phyloP scores from a whole-genome alignment of 2,888 invertebrate species.

The Eupithecia centaureata region DNA sequence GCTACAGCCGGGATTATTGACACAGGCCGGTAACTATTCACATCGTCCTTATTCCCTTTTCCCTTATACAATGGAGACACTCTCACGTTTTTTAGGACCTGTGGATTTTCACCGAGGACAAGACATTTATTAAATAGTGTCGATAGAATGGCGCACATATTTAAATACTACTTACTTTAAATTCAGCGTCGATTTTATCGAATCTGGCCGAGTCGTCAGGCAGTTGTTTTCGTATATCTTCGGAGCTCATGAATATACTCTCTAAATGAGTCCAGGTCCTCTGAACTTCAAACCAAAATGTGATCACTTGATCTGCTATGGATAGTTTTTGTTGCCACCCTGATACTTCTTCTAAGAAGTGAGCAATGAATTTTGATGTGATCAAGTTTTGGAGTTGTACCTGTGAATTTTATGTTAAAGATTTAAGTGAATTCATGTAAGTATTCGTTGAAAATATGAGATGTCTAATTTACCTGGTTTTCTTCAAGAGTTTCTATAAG shows the following conservation, averaged over 20 bases:
- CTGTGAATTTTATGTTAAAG: slow-evolving; percentile 65
- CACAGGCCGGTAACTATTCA: no score
- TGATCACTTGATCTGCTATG: slow-evolving; percentile 96
- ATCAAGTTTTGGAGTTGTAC: slow-evolving; percentile 98
- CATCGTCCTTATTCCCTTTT: no score
- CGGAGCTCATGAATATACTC: slow-evolving; percentile 98
- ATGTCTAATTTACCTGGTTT: slow-evolving; percentile 88
- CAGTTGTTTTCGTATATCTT: slow-evolving; percentile 96
- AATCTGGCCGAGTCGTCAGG: slow-evolving; percentile 97
- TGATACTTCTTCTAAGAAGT: slow-evolving; percentile 97
- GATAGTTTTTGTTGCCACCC: slow-evolving; percentile 96
- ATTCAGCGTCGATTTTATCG: slow-evolving; percentile 94
- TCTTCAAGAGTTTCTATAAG: slow-evolving; percentile 98
- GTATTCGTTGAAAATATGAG: background rate
- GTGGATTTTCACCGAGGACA: no score
- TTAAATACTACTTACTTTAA: slow-evolving; percentile 87
- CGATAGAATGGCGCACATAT: no score
- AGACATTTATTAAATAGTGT: no score
- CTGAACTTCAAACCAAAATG: slow-evolving; percentile 97
- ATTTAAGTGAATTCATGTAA: background rate
- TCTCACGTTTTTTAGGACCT: no score
- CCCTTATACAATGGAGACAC: no score
- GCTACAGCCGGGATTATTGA: no score
- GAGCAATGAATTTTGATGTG: slow-evolving; percentile 98
- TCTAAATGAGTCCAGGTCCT: slow-evolving; percentile 98